phyloP scores from a whole-genome alignment of 2,113 vertebrate species.

The Dermatemys mawii region DNA sequence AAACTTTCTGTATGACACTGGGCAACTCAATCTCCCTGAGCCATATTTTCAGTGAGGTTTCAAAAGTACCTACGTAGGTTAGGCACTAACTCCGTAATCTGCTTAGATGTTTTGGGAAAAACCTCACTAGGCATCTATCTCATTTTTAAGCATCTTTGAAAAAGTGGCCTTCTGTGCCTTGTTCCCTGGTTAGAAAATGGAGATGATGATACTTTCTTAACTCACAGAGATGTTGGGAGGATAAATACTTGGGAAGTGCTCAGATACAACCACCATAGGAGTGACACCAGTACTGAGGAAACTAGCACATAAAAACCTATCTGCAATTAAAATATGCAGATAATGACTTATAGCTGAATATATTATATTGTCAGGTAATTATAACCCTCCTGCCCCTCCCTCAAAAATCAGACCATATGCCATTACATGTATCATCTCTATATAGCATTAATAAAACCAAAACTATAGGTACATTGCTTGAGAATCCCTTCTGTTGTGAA shows the following conservation, averaged over 20 bases:
- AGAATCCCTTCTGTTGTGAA: background rate
- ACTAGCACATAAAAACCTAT: background rate
- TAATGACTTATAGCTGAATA: background rate
- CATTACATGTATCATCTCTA: background rate
- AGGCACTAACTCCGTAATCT: background rate
- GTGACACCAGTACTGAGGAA: background rate
- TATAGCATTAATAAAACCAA: background rate
- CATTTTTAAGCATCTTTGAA: background rate
- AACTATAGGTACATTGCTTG: accelerated
- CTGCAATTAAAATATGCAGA: background rate
- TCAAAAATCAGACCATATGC: background rate
- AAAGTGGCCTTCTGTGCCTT: background rate
- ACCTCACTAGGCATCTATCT: background rate
- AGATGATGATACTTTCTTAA: background rate
- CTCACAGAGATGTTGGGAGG: background rate
- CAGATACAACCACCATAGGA: background rate
- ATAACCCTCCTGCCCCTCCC: background rate
- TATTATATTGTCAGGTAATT: background rate
- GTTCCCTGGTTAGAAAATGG: background rate
- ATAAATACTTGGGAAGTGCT: background rate
- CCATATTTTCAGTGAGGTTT: background rate
- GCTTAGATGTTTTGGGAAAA: accelerated
- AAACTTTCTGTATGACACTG: accelerated
- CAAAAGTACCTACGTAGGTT: background rate
- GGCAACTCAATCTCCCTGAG: background rate